A percentile compares a stretch with the other conserved stretches of the same genome.
Conservation (phyloP, 1,140 invertebrate genomes). For the Microplitis demolitor region DNA sequence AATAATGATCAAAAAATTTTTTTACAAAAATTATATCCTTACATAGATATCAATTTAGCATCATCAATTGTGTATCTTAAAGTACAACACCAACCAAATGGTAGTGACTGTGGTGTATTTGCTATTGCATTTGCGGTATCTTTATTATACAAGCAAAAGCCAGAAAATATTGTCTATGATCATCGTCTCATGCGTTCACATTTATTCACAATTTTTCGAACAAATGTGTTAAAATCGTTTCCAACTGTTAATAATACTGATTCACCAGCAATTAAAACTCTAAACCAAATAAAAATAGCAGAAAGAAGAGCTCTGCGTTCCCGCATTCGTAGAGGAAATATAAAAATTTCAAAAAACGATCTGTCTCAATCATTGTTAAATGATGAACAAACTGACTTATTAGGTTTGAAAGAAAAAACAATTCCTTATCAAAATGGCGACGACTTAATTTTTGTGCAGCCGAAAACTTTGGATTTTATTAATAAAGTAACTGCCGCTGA, state of each 20-base stretch:
- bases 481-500: no score
- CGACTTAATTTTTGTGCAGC: no score
- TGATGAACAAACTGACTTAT: no score
- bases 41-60: not conserved
- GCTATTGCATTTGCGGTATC: slow-evolving; percentile 22
- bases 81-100: slow-evolving; percentile 22
- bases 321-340: no score
- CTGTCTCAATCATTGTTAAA: no score
- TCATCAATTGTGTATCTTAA: not conserved
- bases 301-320: no score
- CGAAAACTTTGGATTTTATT: no score
- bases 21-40: slow-evolving; percentile 1
- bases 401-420: no score
- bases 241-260: not conserved
- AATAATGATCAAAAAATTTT: not conserved
- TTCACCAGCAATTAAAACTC: no score
- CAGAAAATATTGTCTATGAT: not conserved
- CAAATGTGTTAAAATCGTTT: not conserved
- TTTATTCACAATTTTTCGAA: not conserved
- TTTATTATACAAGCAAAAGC: not conserved
- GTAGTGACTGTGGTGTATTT: slow-evolving; percentile 13
- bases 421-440: no score
- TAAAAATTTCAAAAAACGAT: no score
- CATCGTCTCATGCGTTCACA: not conserved
- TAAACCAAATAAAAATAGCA: no score